phyloP scores from a whole-genome alignment of 1,140 invertebrate genomes.

The Drosophila ohnishii region DNA sequence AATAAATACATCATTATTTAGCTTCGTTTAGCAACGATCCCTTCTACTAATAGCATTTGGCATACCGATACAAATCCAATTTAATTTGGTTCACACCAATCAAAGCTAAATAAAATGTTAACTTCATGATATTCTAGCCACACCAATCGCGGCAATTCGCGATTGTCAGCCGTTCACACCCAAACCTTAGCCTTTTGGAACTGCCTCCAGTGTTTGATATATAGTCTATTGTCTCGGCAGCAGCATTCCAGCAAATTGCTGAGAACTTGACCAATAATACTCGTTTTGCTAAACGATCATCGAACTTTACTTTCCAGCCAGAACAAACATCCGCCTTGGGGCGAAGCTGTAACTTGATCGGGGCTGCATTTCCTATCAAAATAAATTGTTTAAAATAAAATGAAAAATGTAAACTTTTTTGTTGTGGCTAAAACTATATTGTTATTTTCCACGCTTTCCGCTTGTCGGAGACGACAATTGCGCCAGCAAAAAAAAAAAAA shows the following conservation, averaged over 20 bases:
- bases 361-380: slow-evolving; percentile 30
- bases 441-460: slow-evolving; percentile 68
- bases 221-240: slow-evolving; percentile 19
- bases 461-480: slow-evolving; percentile 48
- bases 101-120: slow-evolving; percentile 21
- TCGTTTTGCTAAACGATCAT: slow-evolving; percentile 20
- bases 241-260: slow-evolving; percentile 20
- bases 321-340: slow-evolving; percentile 42
- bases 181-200: neutral
- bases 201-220: slow-evolving; percentile 20
- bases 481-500: slow-evolving; percentile 16
- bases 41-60: too few species aligned
- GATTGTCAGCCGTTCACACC: slow-evolving; percentile 29
- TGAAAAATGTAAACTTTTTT: slow-evolving; percentile 64
- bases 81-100: slow-evolving; percentile 8
- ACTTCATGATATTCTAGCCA: slow-evolving; percentile 13
- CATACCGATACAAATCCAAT: neutral
- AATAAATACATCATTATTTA: neutral
- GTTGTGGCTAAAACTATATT: slow-evolving; percentile 27
- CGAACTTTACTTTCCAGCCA: slow-evolving; percentile 8
- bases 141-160: slow-evolving; percentile 11
- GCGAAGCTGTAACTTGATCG: slow-evolving; percentile 25
- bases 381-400: slow-evolving; percentile 42
- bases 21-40: neutral
- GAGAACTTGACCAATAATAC: slow-evolving; percentile 26